Conservation (phyloP, 2,888 invertebrate species). For the Gerris lacustris region DNA sequence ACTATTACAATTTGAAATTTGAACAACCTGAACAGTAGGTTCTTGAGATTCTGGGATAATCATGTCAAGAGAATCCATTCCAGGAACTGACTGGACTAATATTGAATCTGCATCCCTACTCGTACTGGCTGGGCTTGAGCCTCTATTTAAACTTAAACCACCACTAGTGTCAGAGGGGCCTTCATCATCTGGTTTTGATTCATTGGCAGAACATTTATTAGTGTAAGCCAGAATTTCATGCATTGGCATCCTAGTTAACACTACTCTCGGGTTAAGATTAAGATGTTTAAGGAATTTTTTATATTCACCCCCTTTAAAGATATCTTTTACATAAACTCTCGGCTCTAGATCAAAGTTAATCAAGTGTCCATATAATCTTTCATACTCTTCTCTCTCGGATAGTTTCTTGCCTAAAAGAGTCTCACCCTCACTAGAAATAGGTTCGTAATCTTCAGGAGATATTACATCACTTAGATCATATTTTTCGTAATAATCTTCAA, state of each 20-base stretch:
- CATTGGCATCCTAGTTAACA: conserved; percentile 34
- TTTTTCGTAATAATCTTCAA: conserved; percentile 39
- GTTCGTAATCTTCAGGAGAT: background rate
- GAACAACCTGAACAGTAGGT: conserved; percentile 47
- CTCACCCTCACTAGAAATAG: background rate
- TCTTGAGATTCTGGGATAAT: conserved; percentile 43
- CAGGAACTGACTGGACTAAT: conserved; percentile 44
- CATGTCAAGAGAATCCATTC: conserved; percentile 47
- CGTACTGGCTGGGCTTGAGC: background rate
- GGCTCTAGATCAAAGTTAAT: background rate
- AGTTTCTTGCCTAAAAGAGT: background rate
- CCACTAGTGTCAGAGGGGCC: background rate
- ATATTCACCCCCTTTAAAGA: conserved; percentile 35
- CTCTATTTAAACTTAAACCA: background rate
- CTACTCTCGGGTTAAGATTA: conserved; percentile 39
- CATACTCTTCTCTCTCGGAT: background rate
- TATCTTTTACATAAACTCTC: conserved; percentile 43
- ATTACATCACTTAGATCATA: conserved; percentile 31
- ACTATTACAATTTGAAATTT: conserved; percentile 38
- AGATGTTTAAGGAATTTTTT: conserved; percentile 36
- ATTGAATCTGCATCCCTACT: conserved; percentile 33
- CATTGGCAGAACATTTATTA: background rate
- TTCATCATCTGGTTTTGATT: background rate
- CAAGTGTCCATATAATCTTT: background rate
- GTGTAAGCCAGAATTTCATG: background rate